These are phyloP conservation scores for Pseudomugil gertrudae DNA, from an alignment of 2,797 vertebrate genomes.

Conservation along the genomic window DNA sequence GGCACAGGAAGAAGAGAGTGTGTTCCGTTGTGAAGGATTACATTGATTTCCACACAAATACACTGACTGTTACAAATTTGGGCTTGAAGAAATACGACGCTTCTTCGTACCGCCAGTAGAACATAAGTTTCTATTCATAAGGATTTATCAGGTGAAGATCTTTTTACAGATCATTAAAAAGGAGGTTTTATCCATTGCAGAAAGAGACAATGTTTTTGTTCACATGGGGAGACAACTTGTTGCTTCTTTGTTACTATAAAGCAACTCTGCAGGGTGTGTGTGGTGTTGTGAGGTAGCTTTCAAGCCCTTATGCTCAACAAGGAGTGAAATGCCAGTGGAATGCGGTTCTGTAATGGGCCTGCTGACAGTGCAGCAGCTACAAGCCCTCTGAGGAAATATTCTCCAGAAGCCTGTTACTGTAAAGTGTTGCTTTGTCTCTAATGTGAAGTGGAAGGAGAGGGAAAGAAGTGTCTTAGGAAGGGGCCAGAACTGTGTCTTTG, in stretches of 20 bases:
- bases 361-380: conserved; percentile 65
- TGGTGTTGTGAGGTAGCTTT: conserved; percentile 36
- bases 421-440: conserved; percentile 71
- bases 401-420: conserved; percentile 66
- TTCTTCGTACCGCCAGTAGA: background rate
- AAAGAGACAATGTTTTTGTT: conserved; percentile 41
- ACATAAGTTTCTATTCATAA: background rate
- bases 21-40: conserved; percentile 78
- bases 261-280: conserved; percentile 46
- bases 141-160: background rate
- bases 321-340: conserved; percentile 63
- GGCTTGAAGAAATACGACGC: conserved; percentile 55
- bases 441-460: conserved; percentile 32
- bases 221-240: conserved; percentile 19
- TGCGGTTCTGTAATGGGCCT: conserved; percentile 58
- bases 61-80: conserved; percentile 47
- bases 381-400: conserved; percentile 51
- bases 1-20: conserved; percentile 75
- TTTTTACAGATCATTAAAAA: background rate
- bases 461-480: conserved; percentile 3
- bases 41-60: conserved; percentile 64
- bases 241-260: conserved; percentile 40
- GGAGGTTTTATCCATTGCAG: conserved; percentile 10
- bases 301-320: conserved; percentile 45
- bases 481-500: conserved; percentile 39